These are phyloP conservation scores for Bruchidius siliquastri DNA, from an alignment of 2,888 invertebrate genomes.

Conservation along the genomic window DNA sequence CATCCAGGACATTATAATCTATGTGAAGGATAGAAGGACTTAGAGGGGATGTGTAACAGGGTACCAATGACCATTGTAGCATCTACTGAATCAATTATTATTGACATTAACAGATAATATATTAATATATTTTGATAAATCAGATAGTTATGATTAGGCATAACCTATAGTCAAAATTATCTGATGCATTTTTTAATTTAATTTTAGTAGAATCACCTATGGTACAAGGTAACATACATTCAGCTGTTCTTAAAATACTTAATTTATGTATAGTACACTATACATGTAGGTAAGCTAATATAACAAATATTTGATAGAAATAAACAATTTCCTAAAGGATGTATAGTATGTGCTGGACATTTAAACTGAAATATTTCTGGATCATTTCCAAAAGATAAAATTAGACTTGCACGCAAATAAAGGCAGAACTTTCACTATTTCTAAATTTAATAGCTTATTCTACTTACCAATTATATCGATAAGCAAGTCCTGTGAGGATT, in stretches of 20 bases:
- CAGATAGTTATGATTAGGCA: too few species aligned
- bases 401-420: constrained; percentile 36
- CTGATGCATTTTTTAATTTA: too few species aligned
- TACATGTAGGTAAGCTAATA: neutral
- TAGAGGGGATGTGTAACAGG: too few species aligned
- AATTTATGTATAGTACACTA: neutral
- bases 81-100: too few species aligned
- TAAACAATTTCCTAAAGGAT: neutral
- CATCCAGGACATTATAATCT: too few species aligned
- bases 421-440: constrained; percentile 20
- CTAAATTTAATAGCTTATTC: constrained; percentile 16
- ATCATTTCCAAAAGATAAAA: constrained; percentile 38
- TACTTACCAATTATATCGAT: constrained; percentile 36
- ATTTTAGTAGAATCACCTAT: too few species aligned
- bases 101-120: too few species aligned
- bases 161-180: too few species aligned
- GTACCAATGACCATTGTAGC: too few species aligned
- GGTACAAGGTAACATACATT: neutral
- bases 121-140: too few species aligned
- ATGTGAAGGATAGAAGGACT: too few species aligned
- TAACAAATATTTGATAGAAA: neutral
- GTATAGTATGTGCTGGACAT: constrained; percentile 5
- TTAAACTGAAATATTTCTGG: constrained; percentile 23
- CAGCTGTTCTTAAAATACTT: neutral
- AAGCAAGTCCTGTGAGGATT: constrained; percentile 30